Base-by-base conservation (phyloP, 2,888 invertebrate species). In the Napeogenes sylphis region DNA sequence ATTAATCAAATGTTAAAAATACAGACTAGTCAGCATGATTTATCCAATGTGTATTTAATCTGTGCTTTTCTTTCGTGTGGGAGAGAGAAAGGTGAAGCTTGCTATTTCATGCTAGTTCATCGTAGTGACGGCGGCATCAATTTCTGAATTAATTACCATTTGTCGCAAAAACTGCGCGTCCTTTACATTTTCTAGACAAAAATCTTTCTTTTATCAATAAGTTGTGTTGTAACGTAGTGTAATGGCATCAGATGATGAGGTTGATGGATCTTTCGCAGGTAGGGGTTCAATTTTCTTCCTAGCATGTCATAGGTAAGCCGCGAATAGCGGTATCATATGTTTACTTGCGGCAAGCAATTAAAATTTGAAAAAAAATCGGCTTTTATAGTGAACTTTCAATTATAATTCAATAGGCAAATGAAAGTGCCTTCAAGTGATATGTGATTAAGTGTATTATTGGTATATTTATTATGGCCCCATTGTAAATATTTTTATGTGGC, bases 221-320 rank as follows among this genome's bases (percentile, higher is more conserved):
- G 73, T 86, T 84, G 85, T 85, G 80, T 78, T 80, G 77, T 80
- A 84, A 80, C 81, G 80, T 84, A 76, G 73, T 82, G 77, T 84
- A 85, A 96, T 96, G 96, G 96, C 96, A 87, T 96, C 96, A 71
- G 96, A 96, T 80, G 96, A 96, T 82, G 96, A 96, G 90, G 94
- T 96, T 84, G 96, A 96, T 79, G 96, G 96, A 84, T 94, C 94
- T 84, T 95, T 94, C 83, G 95, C 95, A 92, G 96, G 96, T 96
- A 92, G 95, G 94, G 89, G 79, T 77, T 80, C 74, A 82, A 82
- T 87, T 87, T 85, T 80, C 80, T 84, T 76, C 71, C 71, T 88
- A 90, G 90, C 85, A 88, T 90, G 90, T 90, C 90, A 89, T 91
- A 91, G 90, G 87, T 87, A 91, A 91, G 87, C 90, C 89, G 90